Evolutionary conservation across 2,113 vertebrate species (phyloP).

Genomic region (Camelus dromedarius): DNA sequence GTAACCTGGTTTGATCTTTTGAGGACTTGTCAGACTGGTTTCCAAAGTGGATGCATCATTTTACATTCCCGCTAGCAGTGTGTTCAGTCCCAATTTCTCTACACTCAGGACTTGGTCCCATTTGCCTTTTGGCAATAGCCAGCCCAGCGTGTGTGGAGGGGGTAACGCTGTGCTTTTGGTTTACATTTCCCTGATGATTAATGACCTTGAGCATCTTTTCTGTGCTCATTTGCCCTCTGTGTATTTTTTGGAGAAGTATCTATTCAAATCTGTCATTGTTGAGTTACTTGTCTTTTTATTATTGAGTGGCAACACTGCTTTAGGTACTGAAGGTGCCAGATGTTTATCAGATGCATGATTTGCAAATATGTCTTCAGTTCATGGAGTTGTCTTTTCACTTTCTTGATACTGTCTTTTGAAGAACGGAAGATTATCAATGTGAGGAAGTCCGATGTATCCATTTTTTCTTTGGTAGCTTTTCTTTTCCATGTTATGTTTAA

Average conservation of each 20-base stretch:
- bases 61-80: background rate
- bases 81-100: background rate
- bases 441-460: background rate
- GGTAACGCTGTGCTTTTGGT: background rate
- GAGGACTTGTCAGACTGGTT: background rate
- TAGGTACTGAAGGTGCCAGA: background rate
- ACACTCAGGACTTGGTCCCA: background rate
- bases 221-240: background rate
- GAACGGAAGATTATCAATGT: background rate
- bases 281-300: background rate
- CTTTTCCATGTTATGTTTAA: background rate
- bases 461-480: background rate
- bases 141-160: background rate
- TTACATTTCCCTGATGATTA: background rate
- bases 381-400: background rate
- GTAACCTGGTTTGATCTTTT: background rate
- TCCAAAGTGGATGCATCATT: background rate
- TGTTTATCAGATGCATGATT: background rate
- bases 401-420: background rate
- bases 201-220: background rate
- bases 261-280: background rate
- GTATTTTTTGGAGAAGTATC: background rate
- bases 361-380: background rate
- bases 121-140: background rate
- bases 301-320: background rate